Evolutionary conservation across 2,888 invertebrate species (phyloP).

Genomic region (Hypena proboscidalis): DNA sequence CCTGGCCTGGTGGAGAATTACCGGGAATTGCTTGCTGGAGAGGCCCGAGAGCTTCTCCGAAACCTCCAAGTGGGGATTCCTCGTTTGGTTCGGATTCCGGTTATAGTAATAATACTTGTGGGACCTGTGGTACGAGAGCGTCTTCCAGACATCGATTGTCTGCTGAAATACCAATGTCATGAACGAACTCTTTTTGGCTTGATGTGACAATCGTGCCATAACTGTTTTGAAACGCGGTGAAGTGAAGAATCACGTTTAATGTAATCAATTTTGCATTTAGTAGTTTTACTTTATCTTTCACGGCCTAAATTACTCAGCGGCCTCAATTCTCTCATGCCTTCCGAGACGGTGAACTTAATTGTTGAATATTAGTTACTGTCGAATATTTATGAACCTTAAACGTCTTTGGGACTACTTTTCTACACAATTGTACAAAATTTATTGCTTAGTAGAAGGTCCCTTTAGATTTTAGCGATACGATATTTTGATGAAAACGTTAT

Average conservation of each 20-base stretch:
- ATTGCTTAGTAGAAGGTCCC: constrained; percentile 55
- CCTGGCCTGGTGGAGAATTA: constrained; percentile 88
- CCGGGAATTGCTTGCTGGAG: constrained; percentile 86
- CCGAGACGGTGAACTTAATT: constrained; percentile 50
- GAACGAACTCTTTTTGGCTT: constrained; percentile 55
- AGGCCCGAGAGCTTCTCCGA: constrained; percentile 81
- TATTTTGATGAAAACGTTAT: constrained; percentile 52
- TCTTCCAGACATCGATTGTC: constrained; percentile 81
- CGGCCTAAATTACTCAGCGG: constrained; percentile 72
- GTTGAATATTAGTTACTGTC: constrained; percentile 55
- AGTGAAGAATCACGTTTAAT: constrained; percentile 42
- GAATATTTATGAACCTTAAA: constrained; percentile 56
- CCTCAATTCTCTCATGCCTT: constrained; percentile 72
- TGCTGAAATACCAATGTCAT: constrained; percentile 82
- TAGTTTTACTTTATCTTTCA: constrained; percentile 62
- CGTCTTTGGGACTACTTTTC: constrained; percentile 67
- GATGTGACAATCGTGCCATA: constrained; percentile 58
- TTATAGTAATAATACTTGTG: constrained; percentile 92
- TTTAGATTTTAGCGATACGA: constrained; percentile 49
- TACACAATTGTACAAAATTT: constrained; percentile 70
- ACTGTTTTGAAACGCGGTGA: constrained; percentile 46
- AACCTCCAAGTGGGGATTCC: constrained; percentile 89
- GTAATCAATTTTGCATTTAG: constrained; percentile 63
- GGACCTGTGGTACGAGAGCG: constrained; percentile 88
- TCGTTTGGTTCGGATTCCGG: constrained; percentile 94